Evolutionary conservation across 2,888 invertebrate genomes (phyloP).

Genomic region (Neoascia interrupta): DNA sequence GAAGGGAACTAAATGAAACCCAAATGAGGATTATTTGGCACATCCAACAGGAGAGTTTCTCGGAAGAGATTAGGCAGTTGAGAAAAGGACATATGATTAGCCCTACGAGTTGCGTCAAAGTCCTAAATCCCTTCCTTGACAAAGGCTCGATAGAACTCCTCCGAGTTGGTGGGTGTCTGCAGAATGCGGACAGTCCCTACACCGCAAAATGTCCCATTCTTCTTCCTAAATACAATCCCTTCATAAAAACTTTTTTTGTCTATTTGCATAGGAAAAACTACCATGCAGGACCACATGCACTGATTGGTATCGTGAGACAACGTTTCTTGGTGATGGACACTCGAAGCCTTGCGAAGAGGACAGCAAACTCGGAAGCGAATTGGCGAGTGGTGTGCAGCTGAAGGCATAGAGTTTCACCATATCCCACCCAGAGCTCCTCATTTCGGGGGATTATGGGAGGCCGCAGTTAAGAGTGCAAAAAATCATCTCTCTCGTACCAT

Average conservation of each 20-base stretch:
- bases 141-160: too few species aligned
- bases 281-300: too few species aligned
- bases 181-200: not conserved
- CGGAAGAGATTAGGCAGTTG: conserved; percentile 2
- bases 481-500: too few species aligned
- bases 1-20: not conserved
- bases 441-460: not conserved
- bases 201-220: too few species aligned
- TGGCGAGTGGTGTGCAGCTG: not conserved
- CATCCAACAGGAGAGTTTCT: not conserved
- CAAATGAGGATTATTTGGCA: not conserved
- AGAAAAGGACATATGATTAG: not conserved
- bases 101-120: not conserved
- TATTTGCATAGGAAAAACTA: too few species aligned
- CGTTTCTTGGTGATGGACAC: not conserved
- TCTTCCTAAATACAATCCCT: not conserved
- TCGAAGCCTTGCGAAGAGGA: not conserved
- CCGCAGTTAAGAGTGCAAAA: too few species aligned
- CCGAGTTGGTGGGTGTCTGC: not conserved
- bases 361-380: too few species aligned
- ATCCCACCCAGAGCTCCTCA: not conserved
- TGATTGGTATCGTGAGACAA: too few species aligned
- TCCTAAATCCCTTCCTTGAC: not conserved
- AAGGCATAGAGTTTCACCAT: not conserved
- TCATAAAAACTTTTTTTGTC: too few species aligned